Conservation (phyloP, 2,797 vertebrate species). For the Hippoglossus hippoglossus region DNA sequence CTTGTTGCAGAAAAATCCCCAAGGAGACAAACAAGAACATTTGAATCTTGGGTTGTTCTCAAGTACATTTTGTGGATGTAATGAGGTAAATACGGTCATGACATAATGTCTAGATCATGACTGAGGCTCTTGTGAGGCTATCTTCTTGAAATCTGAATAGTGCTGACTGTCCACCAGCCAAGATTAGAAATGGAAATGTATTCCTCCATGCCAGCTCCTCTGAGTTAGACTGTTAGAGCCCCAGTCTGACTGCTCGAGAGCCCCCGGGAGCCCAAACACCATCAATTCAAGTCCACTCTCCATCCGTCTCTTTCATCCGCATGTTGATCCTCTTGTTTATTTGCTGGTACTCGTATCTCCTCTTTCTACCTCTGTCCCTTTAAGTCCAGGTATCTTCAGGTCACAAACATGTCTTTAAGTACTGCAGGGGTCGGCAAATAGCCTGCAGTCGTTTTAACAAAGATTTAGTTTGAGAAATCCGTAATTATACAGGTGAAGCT, state of each 20-base stretch:
- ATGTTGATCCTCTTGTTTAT: slow-evolving; percentile 11
- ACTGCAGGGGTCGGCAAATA: background rate
- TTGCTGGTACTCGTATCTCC: background rate
- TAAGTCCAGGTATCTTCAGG: background rate
- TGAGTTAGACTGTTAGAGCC: slow-evolving; percentile 40
- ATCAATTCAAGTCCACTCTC: slow-evolving; percentile 26
- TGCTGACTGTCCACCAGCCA: slow-evolving; percentile 35
- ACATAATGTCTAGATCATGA: background rate
- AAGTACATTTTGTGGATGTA: too few relatives aligned
- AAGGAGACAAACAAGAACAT: background rate
- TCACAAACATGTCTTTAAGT: slow-evolving; percentile 5
- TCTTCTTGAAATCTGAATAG: slow-evolving; percentile 25
- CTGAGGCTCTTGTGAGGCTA: background rate
- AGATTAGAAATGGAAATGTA: slow-evolving; percentile 62
- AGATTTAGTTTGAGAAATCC: background rate
- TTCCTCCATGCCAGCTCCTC: slow-evolving; percentile 40
- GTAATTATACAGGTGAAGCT: too few relatives aligned
- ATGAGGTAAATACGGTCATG: background rate
- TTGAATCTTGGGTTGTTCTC: too few relatives aligned
- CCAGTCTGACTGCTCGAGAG: slow-evolving; percentile 29
- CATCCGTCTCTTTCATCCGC: slow-evolving; percentile 14
- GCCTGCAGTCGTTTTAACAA: too few relatives aligned
- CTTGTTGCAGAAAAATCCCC: background rate
- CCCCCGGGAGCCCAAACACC: slow-evolving; percentile 38
- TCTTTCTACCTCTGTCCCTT: background rate